Evolutionary conservation across 1,140 invertebrate genomes (phyloP).

Genomic region (Drosophila punjabiensis): DNA sequence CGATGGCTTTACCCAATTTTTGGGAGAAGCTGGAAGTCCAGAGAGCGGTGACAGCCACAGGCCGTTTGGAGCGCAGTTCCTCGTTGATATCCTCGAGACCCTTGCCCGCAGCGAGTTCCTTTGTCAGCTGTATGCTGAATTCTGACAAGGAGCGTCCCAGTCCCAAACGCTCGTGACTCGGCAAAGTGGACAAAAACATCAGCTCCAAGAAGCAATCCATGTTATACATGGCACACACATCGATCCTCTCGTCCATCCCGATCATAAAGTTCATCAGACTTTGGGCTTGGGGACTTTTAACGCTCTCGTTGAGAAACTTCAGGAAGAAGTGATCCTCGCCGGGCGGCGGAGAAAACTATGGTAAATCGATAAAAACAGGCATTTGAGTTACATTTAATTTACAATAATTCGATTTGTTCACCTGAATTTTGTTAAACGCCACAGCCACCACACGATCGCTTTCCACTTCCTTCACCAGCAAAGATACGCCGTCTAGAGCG

Average conservation of each 20-base stretch:
- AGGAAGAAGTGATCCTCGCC: constrained; percentile 87
- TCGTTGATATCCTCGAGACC: constrained; percentile 85
- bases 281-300: constrained; percentile 86
- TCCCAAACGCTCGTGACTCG: constrained; percentile 85
- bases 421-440: constrained; percentile 90
- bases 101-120: constrained; percentile 86
- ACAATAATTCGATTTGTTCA: constrained; percentile 41
- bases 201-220: constrained; percentile 88
- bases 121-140: constrained; percentile 86
- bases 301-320: constrained; percentile 87
- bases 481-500: constrained; percentile 88
- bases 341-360: constrained; percentile 66
- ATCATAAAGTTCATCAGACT: constrained; percentile 88
- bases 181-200: constrained; percentile 88
- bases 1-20: constrained; percentile 86
- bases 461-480: constrained; percentile 87
- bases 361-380: not conserved
- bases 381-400: not conserved
- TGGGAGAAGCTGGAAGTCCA: constrained; percentile 87
- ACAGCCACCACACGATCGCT: constrained; percentile 87
- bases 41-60: constrained; percentile 87
- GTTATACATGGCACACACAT: constrained; percentile 88
- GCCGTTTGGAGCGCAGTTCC: constrained; percentile 85
- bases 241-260: constrained; percentile 86
- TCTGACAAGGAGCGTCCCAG: constrained; percentile 86